A percentile compares a stretch with the other conserved stretches of the same genome.
Conservation (phyloP, 1,140 invertebrate species). For the Dendrolimus punctatus region DNA sequence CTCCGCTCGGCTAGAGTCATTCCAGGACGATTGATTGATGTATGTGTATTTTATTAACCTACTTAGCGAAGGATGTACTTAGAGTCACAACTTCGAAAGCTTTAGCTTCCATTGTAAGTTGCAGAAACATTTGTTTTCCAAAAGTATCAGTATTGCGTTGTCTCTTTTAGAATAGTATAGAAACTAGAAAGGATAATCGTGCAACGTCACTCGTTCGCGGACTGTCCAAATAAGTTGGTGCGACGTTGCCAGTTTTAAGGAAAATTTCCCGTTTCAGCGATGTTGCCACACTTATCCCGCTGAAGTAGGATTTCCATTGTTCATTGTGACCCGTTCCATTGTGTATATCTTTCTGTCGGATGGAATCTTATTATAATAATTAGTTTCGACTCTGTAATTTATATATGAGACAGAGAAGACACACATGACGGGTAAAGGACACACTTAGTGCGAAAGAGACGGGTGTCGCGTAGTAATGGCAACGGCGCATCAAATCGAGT, state of each 20-base stretch:
- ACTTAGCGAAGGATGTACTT: slow-evolving; percentile 41
- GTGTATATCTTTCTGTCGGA: slow-evolving; percentile 28
- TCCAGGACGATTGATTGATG: slow-evolving; percentile 9
- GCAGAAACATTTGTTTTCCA: slow-evolving; percentile 54
- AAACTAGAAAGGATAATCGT: slow-evolving; percentile 68
- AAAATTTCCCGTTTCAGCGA: slow-evolving; percentile 55
- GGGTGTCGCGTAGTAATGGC: slow-evolving; percentile 41
- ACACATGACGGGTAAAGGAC: slow-evolving; percentile 14
- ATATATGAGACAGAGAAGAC: slow-evolving; percentile 25
- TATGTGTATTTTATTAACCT: slow-evolving; percentile 15
- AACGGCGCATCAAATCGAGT: slow-evolving; percentile 57
- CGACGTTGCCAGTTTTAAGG: slow-evolving; percentile 59
- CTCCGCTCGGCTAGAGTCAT: slow-evolving; percentile 28
- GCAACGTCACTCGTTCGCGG: slow-evolving; percentile 60
- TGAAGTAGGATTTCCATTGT: slow-evolving; percentile 43
- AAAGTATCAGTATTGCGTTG: slow-evolving; percentile 65
- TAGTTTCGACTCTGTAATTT: slow-evolving; percentile 17
- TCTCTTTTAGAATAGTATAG: slow-evolving; percentile 65
- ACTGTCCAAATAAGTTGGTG: slow-evolving; percentile 49
- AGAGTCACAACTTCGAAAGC: slow-evolving; percentile 40
- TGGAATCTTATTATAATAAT: slow-evolving; percentile 29
- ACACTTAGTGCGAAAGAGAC: slow-evolving; percentile 38
- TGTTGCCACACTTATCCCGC: slow-evolving; percentile 36
- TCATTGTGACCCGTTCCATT: slow-evolving; percentile 24
- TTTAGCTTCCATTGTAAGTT: slow-evolving; percentile 53